Base-by-base conservation (phyloP, 1,140 invertebrate genomes). In the Microplitis mediator region DNA sequence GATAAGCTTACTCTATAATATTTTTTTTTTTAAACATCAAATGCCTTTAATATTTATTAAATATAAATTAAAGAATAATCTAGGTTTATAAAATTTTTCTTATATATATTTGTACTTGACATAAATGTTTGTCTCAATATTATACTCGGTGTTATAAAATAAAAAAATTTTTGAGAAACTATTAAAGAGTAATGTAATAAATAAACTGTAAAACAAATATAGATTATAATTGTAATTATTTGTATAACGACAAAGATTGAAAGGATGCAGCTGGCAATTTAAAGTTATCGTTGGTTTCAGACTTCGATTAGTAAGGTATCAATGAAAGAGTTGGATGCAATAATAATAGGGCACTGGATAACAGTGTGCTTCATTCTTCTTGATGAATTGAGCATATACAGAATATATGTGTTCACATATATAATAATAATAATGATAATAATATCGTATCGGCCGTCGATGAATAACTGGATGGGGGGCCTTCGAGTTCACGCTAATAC, bases 311-410 rank as follows among this genome's bases (percentile, higher is more conserved):
- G 76, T 76, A 65, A 78, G 36, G 72, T 80, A 74, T 79, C 80
- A 79, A 82, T 82, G 83, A 86, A 86, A 84, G 83, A 82, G 81
- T 86, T 83, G 77, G 84, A 84, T 82, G 80, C 80, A 83, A 82
- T 86, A 87, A 86, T 86, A 79, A 83, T 75, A 79, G 84, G 80
- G 83, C 80, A 81, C 74, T 74, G 76, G 81, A 86, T 86, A 83
- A 85, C 81, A 80, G 80, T 82, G 78, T 76, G 80, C 75, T 77
- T 79, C 71, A 71, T 52, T 70, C 54, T 65, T 34, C 64, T 31
- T 31, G 23, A 9, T 61, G 62, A 16, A 69, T 70, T 31, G 68
- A 45, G 5, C 72, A 69, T 54, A n/a, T 34, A 23, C 16, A 36
- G 8, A 63, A 45, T 35, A 31, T 35, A 34, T 69, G 62, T 39